Percentiles rank a stretch among this genome's conserved stretches.
These are phyloP conservation scores for Darevskia nairensis DNA, from an alignment of 2,797 vertebrate species.

Conservation along the genomic window DNA sequence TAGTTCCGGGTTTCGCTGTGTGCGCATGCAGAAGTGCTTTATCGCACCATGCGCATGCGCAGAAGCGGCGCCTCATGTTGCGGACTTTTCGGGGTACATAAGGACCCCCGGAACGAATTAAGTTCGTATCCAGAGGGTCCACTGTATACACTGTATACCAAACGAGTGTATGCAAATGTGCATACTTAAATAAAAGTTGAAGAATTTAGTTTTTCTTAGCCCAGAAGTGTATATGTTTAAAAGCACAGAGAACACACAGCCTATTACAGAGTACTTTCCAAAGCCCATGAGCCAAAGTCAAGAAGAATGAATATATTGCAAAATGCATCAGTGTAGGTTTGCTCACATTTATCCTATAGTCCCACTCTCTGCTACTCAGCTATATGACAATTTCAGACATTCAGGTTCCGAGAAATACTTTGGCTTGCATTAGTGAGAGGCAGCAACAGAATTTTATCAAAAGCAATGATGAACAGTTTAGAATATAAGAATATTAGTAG, in stretches of 20 bases:
- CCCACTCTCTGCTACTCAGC: neutral
- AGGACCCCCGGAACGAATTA: no score
- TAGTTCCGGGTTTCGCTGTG: no score
- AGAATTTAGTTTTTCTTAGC: neutral
- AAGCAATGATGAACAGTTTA: neutral
- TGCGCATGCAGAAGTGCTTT: no score
- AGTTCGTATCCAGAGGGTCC: no score
- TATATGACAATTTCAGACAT: constrained; percentile 20
- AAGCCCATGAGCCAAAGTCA: neutral
- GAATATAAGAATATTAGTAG: neutral
- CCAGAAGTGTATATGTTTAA: neutral
- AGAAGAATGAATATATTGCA: constrained; percentile 35
- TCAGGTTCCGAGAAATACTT: neutral
- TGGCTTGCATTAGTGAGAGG: neutral
- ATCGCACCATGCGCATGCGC: no score
- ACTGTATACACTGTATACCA: no score
- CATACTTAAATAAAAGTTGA: neutral
- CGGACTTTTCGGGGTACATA: no score
- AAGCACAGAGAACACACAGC: neutral
- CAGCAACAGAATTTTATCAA: neutral
- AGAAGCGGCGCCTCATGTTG: no score
- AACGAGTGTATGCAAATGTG: neutral
- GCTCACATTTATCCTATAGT: accelerated
- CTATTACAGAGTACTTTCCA: neutral
- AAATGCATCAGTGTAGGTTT: constrained; percentile 12